Conservation (phyloP, 2,888 invertebrate genomes). For the Muschampia plurimacula region DNA sequence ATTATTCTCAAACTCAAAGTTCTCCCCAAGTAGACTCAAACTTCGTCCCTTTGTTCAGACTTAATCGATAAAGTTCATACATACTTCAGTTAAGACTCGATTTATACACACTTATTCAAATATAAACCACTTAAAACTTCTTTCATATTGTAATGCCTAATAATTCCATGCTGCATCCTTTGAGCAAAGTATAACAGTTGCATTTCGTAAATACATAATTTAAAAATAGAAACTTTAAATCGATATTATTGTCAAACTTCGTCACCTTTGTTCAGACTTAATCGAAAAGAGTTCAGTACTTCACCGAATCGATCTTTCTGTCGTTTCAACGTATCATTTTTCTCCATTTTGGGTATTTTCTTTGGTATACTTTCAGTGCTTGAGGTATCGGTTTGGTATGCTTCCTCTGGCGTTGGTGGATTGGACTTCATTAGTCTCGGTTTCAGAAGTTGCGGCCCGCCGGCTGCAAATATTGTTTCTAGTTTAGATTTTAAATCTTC, state of each 20-base stretch:
- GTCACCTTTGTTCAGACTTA: conserved; percentile 73
- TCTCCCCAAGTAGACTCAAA: too few species aligned
- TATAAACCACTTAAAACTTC: conserved; percentile 27
- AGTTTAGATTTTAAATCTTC: conserved; percentile 75
- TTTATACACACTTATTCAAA: conserved; percentile 50
- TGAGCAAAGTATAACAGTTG: neutral
- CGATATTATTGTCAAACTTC: conserved; percentile 52
- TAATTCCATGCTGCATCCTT: neutral
- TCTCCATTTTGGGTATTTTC: conserved; percentile 67
- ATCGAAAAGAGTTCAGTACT: conserved; percentile 75
- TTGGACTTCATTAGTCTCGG: conserved; percentile 71
- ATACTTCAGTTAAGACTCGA: conserved; percentile 59
- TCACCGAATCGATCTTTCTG: conserved; percentile 75
- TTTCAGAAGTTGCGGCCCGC: conserved; percentile 66
- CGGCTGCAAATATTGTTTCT: conserved; percentile 71
- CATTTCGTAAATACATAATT: neutral
- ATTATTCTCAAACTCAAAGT: conserved; percentile 50
- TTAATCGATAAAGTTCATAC: conserved; percentile 49
- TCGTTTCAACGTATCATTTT: conserved; percentile 77
- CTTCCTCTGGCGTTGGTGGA: conserved; percentile 72
- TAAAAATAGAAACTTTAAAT: neutral
- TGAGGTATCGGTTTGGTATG: conserved; percentile 65
- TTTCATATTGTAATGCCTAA: neutral
- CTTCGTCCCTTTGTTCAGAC: conserved; percentile 69
- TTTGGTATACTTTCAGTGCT: conserved; percentile 70